Conservation (phyloP, 2,888 invertebrate genomes). For the Ophonus ardosiacus region DNA sequence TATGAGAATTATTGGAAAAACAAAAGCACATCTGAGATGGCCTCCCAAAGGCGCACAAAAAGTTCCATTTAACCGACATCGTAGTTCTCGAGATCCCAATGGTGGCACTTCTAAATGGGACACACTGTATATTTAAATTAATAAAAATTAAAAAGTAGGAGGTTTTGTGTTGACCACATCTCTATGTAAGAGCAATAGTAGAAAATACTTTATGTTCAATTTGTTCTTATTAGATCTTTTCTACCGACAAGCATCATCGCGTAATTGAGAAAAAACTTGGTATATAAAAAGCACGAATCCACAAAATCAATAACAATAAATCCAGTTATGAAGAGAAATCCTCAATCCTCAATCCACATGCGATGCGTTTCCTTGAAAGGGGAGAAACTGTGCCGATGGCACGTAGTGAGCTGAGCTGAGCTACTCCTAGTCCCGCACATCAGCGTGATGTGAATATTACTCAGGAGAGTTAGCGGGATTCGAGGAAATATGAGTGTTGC, state of each 20-base stretch:
- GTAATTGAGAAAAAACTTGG: not conserved
- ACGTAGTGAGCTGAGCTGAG: not conserved
- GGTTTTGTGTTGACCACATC: no score
- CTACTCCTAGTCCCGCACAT: not conserved
- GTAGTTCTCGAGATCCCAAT: no score
- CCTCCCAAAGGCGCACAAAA: no score
- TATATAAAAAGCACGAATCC: not conserved
- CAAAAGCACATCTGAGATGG: no score
- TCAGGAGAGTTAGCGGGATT: constrained; percentile 70
- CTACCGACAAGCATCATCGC: not conserved
- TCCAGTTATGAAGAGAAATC: constrained; percentile 18
- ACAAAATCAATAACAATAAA: constrained; percentile 40
- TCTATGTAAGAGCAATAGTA: no score
- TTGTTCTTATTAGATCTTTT: not conserved
- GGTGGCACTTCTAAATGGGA: no score
- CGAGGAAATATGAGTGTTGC: constrained; percentile 72
- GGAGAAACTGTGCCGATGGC: constrained; percentile 25
- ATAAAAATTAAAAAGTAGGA: no score
- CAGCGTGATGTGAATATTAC: constrained; percentile 73
- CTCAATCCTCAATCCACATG: not conserved
- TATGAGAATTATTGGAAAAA: no score
- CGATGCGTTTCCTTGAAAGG: constrained; percentile 35
- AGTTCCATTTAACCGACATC: no score
- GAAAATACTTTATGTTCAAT: not conserved
- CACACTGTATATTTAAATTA: no score